Evolutionary conservation across 2,888 invertebrate genomes (phyloP), one percentile per base, ranked within the genome.

Genomic region (Drosophila meridionalis): DNA sequence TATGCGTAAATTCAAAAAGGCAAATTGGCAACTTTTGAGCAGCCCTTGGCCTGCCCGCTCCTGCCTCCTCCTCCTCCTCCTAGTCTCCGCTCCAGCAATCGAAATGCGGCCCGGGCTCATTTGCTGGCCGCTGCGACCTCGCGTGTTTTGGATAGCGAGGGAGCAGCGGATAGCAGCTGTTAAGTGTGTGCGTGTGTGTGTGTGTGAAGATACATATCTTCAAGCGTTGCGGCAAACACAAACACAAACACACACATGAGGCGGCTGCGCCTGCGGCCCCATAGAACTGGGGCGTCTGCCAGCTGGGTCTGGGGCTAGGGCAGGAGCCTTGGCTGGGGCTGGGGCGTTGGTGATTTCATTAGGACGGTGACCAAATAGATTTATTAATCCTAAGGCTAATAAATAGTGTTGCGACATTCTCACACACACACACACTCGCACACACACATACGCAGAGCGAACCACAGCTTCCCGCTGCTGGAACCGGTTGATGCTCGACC

Each of bases 321-420:
- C 45, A 38, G 34, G 48, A 56, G 56, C 38, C 61, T 53, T 59
- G 50, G 53, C 60, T 70, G 47, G 62, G 53, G 79, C 76, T 70
- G 47, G 62, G 53, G 79, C 76, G 74, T 80, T 80, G 81, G 73
- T 83, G 89, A 89, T 89, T 89, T 85, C 84, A 89, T 83, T 89
- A 88, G 89, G 87, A 81, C 88, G 92, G 92, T 92, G 92, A 92
- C 92, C 92, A 92, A 92, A 92, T 92, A 92, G 92, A 92, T 92
- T 92, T 91, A 92, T 92, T 92, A 92, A 92, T 92, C 91, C 91
- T 91, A 76, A 81, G 86, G 91, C 91, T 92, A 92, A 92, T 92
- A 91, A 92, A 92, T 92, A 92, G 89, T 90, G 87, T 83, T 86
- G 89, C 86, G 90, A 87, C 89, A 87, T 82, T 82, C 76, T 64